Conservation (phyloP, 1,140 invertebrate species). For the Ruditapes philippinarum region DNA sequence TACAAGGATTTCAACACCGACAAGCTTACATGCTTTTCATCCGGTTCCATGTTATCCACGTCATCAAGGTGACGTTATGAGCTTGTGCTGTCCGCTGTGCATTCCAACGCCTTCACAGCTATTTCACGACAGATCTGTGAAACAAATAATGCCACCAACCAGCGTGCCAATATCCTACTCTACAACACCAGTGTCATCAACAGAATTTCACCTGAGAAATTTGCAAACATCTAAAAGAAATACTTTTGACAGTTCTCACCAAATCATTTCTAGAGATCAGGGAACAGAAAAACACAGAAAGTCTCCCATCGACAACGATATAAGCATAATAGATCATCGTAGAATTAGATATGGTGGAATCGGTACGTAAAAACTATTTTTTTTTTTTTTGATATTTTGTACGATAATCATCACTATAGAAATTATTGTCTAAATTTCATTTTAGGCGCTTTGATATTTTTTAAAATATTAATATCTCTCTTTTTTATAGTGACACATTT, state of each 20-base stretch:
- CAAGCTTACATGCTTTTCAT: conserved; percentile 58
- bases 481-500: too few relatives aligned
- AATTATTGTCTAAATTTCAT: too few relatives aligned
- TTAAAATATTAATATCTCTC: too few relatives aligned
- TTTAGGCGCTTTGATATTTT: too few relatives aligned
- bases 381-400: neutral
- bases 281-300: conserved; percentile 6
- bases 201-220: conserved; percentile 55
- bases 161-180: conserved; percentile 47
- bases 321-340: conserved; percentile 22
- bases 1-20: conserved; percentile 43
- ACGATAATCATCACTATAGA: too few relatives aligned
- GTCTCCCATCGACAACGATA: conserved; percentile 39
- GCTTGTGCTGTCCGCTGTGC: conserved; percentile 78
- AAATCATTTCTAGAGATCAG: neutral
- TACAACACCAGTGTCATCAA: conserved; percentile 29
- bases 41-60: conserved; percentile 76
- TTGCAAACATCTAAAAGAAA: neutral
- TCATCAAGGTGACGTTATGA: conserved; percentile 75
- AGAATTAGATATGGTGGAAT: conserved; percentile 48
- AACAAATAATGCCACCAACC: conserved; percentile 60
- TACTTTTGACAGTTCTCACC: neutral
- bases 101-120: conserved; percentile 70
- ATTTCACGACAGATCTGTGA: conserved; percentile 59
- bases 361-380: conserved; percentile 43